Conservation (phyloP, 1,140 invertebrate genomes). For the Zaprionus davidi region DNA sequence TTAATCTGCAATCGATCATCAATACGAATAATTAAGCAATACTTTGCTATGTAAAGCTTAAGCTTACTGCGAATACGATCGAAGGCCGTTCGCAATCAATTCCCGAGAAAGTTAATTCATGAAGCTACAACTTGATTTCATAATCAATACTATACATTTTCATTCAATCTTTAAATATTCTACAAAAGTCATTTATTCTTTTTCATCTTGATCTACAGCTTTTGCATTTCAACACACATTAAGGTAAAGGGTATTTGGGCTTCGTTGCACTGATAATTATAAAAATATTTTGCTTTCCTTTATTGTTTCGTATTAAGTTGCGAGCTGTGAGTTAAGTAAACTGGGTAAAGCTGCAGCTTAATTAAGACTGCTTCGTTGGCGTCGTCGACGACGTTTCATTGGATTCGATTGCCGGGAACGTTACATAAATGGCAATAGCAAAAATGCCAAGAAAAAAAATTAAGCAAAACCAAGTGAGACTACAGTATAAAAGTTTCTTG, state of each 20-base stretch:
- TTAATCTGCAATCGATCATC: constrained; percentile 42
- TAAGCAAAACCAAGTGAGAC: constrained; percentile 11
- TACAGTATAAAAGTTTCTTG: background rate
- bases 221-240: background rate
- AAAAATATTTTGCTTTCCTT: constrained; percentile 27
- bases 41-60: constrained; percentile 5
- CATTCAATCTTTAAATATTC: too few species aligned
- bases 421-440: constrained; percentile 60
- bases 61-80: background rate
- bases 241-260: constrained; percentile 13
- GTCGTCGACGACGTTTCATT: constrained; percentile 40
- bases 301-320: constrained; percentile 39
- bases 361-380: constrained; percentile 67
- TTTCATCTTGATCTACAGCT: background rate
- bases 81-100: background rate
- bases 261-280: constrained; percentile 4
- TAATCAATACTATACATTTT: background rate
- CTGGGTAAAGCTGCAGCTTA: constrained; percentile 52
- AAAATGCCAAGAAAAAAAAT: constrained; percentile 15
- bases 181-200: too few species aligned
- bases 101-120: too few species aligned
- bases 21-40: constrained; percentile 70
- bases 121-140: background rate
- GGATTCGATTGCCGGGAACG: constrained; percentile 40
- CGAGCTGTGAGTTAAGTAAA: constrained; percentile 44